Conservation (phyloP, 2,113 vertebrate species). For the rat (Rattus norvegicus) region DNA sequence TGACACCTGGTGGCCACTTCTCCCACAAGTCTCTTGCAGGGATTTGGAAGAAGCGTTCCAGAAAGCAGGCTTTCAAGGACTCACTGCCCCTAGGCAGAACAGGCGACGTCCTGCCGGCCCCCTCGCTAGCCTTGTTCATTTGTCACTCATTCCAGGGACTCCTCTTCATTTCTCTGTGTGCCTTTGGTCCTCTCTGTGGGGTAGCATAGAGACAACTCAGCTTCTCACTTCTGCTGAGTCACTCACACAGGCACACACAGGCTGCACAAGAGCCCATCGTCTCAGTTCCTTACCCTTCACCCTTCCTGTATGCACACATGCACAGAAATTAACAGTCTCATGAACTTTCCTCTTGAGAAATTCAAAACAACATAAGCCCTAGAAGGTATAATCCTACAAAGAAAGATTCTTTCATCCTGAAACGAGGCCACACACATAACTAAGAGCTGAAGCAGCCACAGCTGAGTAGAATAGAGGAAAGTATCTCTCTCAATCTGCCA, state of each 20-base stretch:
- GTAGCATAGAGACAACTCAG: rapidly evolving
- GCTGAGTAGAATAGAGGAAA: neutral
- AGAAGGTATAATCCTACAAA: neutral
- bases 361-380: neutral
- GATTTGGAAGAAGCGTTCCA: neutral
- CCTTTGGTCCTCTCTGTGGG: neutral
- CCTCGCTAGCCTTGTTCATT: no score
- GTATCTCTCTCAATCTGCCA: neutral
- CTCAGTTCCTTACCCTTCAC: neutral
- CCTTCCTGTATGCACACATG: neutral
- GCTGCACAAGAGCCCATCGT: neutral
- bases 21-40: slow-evolving; percentile 41
- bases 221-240: neutral
- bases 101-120: neutral
- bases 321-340: neutral
- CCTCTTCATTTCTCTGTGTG: neutral
- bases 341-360: neutral
- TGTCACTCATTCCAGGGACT: neutral
- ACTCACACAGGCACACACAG: neutral
- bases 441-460: neutral
- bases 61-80: neutral
- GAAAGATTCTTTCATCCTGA: neutral
- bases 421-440: neutral
- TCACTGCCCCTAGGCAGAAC: neutral
- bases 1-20: slow-evolving; percentile 90